A percentile compares a stretch with the other conserved stretches of the same genome.
phyloP scores from a whole-genome alignment of 2,113 vertebrate species.

The Podarcis raffonei region DNA sequence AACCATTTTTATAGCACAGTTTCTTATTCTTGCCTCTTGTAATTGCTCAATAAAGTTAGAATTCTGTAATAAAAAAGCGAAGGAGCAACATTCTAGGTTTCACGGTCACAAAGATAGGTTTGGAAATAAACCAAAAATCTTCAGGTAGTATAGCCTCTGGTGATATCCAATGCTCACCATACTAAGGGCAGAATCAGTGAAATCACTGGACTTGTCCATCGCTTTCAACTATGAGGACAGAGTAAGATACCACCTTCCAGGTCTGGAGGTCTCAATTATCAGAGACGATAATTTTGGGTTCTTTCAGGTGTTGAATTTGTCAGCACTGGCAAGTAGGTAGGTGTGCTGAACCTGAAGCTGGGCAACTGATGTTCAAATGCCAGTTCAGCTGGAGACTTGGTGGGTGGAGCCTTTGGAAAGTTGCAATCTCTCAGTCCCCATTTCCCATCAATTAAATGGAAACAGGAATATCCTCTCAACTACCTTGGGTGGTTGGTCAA shows the following conservation, averaged over 20 bases:
- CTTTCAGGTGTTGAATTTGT: background rate
- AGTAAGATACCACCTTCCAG: background rate
- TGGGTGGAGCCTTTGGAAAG: background rate
- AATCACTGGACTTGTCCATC: background rate
- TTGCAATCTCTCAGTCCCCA: background rate
- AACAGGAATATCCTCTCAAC: background rate
- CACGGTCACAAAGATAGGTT: background rate
- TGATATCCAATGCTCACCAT: too few species aligned
- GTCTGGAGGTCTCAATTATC: background rate
- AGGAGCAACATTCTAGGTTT: background rate
- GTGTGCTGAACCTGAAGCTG: background rate
- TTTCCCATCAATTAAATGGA: background rate
- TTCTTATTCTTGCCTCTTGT: background rate
- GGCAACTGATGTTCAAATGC: background rate
- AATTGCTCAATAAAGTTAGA: background rate
- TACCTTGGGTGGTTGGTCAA: background rate
- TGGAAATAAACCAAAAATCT: background rate
- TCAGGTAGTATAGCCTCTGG: background rate
- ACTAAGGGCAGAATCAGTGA: too few species aligned
- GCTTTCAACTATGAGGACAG: too few species aligned
- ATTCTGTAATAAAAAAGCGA: background rate
- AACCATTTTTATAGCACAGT: background rate
- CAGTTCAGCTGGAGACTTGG: background rate
- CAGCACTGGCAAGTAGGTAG: too few species aligned
- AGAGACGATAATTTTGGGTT: background rate